Evolutionary conservation across 2,797 vertebrate genomes (phyloP).

Genomic region (Brachyrhaphis roseni): DNA sequence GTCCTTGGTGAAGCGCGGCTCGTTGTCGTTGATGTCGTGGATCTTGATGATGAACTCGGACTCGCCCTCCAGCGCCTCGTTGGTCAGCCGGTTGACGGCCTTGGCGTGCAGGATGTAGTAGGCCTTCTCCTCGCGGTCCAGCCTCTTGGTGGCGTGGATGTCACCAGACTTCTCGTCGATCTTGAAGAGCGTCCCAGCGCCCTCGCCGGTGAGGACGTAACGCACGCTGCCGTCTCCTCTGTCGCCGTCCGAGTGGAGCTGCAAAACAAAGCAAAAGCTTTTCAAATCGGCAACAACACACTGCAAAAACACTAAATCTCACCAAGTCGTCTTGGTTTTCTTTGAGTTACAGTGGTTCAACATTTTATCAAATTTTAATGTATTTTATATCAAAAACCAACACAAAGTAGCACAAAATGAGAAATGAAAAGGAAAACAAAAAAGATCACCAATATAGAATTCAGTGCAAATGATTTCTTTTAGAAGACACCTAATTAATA

Average conservation of each 20-base stretch:
- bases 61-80: constrained; percentile 90
- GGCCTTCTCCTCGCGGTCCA: constrained; percentile 95
- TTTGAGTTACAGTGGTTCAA: too few species aligned
- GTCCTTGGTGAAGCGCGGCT: constrained; percentile 91
- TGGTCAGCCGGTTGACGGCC: constrained; percentile 90
- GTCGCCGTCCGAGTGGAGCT: constrained; percentile 95
- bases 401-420: too few species aligned
- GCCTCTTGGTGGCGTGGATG: constrained; percentile 94
- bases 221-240: constrained; percentile 90
- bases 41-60: constrained; percentile 98
- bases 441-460: too few species aligned
- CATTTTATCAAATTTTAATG: too few species aligned
- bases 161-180: constrained; percentile 96
- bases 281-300: neutral
- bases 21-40: constrained; percentile 98
- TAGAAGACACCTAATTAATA: too few species aligned
- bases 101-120: constrained; percentile 93
- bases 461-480: too few species aligned
- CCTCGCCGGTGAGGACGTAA: constrained; percentile 93
- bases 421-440: too few species aligned
- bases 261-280: constrained; percentile 1
- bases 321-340: too few species aligned
- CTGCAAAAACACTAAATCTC: too few species aligned
- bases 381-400: too few species aligned
- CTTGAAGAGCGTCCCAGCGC: constrained; percentile 92